These are phyloP conservation scores for Dascillus cervinus DNA, from an alignment of 2,888 invertebrate species.

Conservation along the genomic window DNA sequence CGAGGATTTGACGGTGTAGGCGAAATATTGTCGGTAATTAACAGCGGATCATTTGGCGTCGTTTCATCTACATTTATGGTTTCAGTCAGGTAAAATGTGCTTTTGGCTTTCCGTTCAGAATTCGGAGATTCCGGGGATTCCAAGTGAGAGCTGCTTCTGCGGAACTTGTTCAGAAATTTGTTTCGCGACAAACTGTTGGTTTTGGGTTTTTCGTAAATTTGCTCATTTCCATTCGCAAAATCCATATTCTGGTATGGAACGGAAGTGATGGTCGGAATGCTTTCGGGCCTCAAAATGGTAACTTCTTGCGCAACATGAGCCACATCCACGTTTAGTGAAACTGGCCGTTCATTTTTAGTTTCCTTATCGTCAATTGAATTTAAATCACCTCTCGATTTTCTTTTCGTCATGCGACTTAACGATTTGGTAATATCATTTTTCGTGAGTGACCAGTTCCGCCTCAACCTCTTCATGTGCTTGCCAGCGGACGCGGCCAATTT, in stretches of 20 bases:
- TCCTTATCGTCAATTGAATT: conserved; percentile 10
- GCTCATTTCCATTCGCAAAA: conserved; percentile 5
- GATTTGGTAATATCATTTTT: conserved; percentile 54
- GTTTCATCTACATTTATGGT: conserved; percentile 52
- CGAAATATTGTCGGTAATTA: not conserved
- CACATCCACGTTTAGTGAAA: too few relatives aligned
- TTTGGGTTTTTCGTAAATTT: conserved; percentile 10
- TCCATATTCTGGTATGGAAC: conserved; percentile 15
- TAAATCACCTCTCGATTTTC: conserved; percentile 34
- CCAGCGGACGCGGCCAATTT: conserved; percentile 56
- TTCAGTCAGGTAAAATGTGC: conserved; percentile 66
- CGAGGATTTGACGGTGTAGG: not conserved
- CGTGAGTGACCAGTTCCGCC: conserved; percentile 51
- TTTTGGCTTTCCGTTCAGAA: conserved; percentile 43
- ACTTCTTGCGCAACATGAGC: conserved; percentile 7
- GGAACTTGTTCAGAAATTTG: conserved; percentile 48
- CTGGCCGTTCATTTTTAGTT: conserved; percentile 1
- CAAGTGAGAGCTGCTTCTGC: conserved; percentile 51
- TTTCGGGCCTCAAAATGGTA: conserved; percentile 6
- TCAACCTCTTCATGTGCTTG: conserved; percentile 57
- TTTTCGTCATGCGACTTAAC: conserved; percentile 42
- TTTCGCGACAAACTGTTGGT: conserved; percentile 20
- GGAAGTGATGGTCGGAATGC: too few relatives aligned
- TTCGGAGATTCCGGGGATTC: conserved; percentile 46
- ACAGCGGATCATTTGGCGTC: not conserved